phyloP scores from a whole-genome alignment of 2,797 vertebrate species.

The Acanthopagrus latus region DNA sequence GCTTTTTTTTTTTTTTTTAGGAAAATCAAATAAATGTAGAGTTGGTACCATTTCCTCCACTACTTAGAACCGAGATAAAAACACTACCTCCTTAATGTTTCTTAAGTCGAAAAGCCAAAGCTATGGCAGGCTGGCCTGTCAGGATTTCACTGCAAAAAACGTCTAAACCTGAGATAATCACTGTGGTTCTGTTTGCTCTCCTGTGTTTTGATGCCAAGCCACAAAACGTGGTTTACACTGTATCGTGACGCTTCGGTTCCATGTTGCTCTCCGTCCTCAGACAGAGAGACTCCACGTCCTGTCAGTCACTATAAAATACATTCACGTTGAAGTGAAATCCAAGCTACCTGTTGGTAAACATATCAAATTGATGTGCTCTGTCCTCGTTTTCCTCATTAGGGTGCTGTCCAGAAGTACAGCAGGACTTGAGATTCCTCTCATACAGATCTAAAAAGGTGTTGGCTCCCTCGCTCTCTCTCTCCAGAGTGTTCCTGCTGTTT shows the following conservation, averaged over 20 bases:
- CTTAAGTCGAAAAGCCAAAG: neutral
- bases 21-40: neutral
- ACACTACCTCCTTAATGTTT: neutral
- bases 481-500: slow-evolving; percentile 36
- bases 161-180: slow-evolving; percentile 40
- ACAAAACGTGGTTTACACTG: slow-evolving; percentile 41
- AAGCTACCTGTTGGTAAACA: slow-evolving; percentile 4
- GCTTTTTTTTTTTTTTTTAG: neutral
- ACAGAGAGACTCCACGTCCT: slow-evolving; percentile 43
- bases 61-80: neutral
- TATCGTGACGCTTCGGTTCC: slow-evolving; percentile 15
- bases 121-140: neutral
- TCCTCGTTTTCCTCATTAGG: neutral
- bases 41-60: neutral
- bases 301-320: slow-evolving; percentile 4
- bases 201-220: slow-evolving; percentile 43
- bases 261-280: slow-evolving; percentile 35
- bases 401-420: slow-evolving; percentile 3
- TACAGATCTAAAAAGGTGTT: slow-evolving; percentile 20
- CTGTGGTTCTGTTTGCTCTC: slow-evolving; percentile 29
- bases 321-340: slow-evolving; percentile 11
- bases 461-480: neutral
- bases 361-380: neutral
- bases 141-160: slow-evolving; percentile 17
- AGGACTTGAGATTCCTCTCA: neutral